These are phyloP conservation scores for Stegastes partitus DNA, from an alignment of 2,113 vertebrate genomes.

Conservation along the genomic window DNA sequence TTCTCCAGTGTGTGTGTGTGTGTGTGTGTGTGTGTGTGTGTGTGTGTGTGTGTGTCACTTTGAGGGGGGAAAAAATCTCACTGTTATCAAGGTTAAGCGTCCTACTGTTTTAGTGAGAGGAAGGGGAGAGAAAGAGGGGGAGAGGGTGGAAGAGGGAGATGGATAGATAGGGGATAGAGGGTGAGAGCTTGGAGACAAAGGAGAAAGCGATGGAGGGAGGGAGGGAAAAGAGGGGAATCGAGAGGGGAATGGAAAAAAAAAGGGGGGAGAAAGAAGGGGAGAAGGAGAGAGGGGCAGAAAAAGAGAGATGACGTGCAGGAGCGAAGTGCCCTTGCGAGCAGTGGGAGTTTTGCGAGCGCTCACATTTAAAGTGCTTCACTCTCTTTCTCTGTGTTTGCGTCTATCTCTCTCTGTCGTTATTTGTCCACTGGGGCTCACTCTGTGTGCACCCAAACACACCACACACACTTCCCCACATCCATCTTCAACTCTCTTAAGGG, in stretches of 20 bases:
- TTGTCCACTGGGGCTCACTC: conserved; percentile 79
- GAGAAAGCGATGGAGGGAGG: conserved; percentile 73
- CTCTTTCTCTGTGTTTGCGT: conserved; percentile 69
- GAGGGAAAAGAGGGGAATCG: conserved; percentile 58
- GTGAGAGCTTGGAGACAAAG: conserved; percentile 80
- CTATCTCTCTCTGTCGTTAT: conserved; percentile 77
- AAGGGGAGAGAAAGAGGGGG: conserved; percentile 74
- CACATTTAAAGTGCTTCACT: conserved; percentile 79
- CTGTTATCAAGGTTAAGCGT: conserved; percentile 86
- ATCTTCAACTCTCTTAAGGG: conserved; percentile 78
- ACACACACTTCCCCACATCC: conserved; percentile 70
- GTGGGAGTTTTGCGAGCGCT: conserved; percentile 79
- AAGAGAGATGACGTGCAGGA: conserved; percentile 73
- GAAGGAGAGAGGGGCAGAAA: conserved; percentile 49
- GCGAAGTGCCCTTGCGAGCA: conserved; percentile 79
- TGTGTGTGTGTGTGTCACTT: conserved; percentile 79
- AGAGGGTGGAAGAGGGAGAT: conserved; percentile 75
- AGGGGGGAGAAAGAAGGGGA: conserved; percentile 64
- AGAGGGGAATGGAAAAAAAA: conserved; percentile 62
- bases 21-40: conserved; percentile 62
- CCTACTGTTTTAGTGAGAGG: conserved; percentile 82
- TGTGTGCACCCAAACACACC: conserved; percentile 58
- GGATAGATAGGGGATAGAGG: conserved; percentile 81
- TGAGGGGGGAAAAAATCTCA: conserved; percentile 80
- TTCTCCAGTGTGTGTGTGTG: conserved; percentile 75